Base-by-base conservation (phyloP, 2,113 vertebrate species). In the Smithornis capensis region DNA sequence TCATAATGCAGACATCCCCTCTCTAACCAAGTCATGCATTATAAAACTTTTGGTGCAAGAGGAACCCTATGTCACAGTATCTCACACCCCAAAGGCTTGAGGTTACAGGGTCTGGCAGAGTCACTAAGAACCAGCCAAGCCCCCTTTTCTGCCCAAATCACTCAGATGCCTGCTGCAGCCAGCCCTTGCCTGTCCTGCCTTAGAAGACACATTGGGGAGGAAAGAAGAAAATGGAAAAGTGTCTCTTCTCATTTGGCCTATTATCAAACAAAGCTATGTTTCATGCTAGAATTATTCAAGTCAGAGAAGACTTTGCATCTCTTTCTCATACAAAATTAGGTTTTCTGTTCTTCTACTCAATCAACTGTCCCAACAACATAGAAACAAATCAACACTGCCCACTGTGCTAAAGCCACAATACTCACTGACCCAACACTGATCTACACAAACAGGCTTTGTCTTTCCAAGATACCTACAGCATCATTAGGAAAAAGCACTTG, bases 371-470 rank as follows among this genome's bases (percentile, higher is more conserved):
- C 27, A 33, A 33, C 33, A 60, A 52, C 40, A 77, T 2, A 7
- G 38, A 73, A 64, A 6, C 9, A 52, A 67, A 60, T 59, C 31
- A 56, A 67, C 31, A 67, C 16, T 45, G 21, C 38, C 44, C 35
- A 45, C 29, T 60, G n/a, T 2, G 1, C 19, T 23, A 44, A 42
- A 77, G 37, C 25, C 3, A 0, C 1, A 0, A 18, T 55, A 64
- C 15, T n/a, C 49, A 33, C 18, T 31, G 35, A 33, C 7, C 13
- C 3, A 3, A 29, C 2, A 0, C 17, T 31, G 65, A 37, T 29
- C n/a, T 31, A 2, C 8, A 53, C 9, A 69, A 24, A 12, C 3
- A 56, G 42, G 24, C 10, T 83, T 71, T 22, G 35, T 71, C 75
- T 88, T 91, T 27, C 25, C 44, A 75, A 57, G 33, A 53, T n/a